Evolutionary conservation across 2,888 invertebrate genomes (phyloP).

Genomic region (Ophioninae sp.): DNA sequence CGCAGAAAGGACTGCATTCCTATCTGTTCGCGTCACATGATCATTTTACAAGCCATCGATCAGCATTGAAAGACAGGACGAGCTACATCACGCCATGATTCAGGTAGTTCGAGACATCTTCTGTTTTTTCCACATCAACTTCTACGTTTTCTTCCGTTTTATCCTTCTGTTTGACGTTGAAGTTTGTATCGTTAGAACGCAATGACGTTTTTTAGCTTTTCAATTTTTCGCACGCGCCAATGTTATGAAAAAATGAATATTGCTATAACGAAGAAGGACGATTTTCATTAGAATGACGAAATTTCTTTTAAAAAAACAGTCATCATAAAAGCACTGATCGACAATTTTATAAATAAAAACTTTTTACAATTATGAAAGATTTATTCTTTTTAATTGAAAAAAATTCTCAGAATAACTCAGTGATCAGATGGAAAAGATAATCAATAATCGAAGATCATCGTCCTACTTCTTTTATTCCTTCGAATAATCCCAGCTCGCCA

Average conservation of each 20-base stretch:
- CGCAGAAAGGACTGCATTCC: slow-evolving; percentile 71
- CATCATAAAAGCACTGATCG: too few relatives aligned
- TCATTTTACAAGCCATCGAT: slow-evolving; percentile 62
- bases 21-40: slow-evolving; percentile 68
- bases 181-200: not conserved
- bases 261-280: too few relatives aligned
- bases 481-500: not conserved
- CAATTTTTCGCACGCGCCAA: too few relatives aligned
- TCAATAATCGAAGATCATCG: not conserved
- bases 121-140: not conserved
- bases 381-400: too few relatives aligned
- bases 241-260: too few relatives aligned
- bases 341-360: too few relatives aligned
- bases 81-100: slow-evolving; percentile 44
- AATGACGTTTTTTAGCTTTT: too few relatives aligned
- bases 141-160: not conserved
- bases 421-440: not conserved
- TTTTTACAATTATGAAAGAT: too few relatives aligned
- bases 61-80: slow-evolving; percentile 40
- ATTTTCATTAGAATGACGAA: too few relatives aligned
- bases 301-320: too few relatives aligned
- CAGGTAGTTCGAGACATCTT: slow-evolving; percentile 13
- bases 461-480: not conserved
- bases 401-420: too few relatives aligned
- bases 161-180: not conserved